Evolutionary conservation across 2,797 vertebrate genomes (phyloP), one percentile per base, ranked within the genome.

Genomic region (Geotria australis): DNA sequence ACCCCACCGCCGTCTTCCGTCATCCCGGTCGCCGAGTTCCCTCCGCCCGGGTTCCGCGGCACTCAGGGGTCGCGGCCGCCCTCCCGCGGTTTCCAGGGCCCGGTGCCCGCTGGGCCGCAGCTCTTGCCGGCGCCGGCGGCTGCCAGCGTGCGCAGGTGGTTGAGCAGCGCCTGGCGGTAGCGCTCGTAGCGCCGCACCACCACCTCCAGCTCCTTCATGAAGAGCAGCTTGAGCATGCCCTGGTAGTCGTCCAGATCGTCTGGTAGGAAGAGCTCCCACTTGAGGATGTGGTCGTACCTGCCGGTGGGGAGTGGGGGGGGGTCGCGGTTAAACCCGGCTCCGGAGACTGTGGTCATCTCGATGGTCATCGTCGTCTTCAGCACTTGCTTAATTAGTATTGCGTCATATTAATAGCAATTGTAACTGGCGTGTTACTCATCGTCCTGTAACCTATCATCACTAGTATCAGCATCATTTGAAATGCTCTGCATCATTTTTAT

Each of bases 151-250:
- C 95, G 88, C 66, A 89, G 74, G 74, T 95, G 86, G 0, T 68
- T 66, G 58, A 93, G 79, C 64, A 95, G 78, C 1, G 84, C 84
- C 70, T 95, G 86, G 57, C 91, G 69, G 70, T 81, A 98, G 1
- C 82, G 84, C 68, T 96, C 91, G 58, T 98, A 98, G 13, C 84
- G 78, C 66, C 94, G 95, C 61, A 98, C 91, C 47, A 91, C 95
- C 60, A 82, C 76, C 59, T 98, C 88, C 75, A 98, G 78, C 73
- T 98, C 91, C 71, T 98, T 98, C 91, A 94, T 96, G 73, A 98
- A 98, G 56, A 98, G 83, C 73, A 96, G 74, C 75, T 95, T 96
- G 64, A 98, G 72, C 85, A 98, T 95, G 8, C 88, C 89, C 76
- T 98, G 91, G 69, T 96, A 98, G 0, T 85, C 94, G 70, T 98